Evolutionary conservation across 1,140 invertebrate genomes (phyloP).

Genomic region (Oryctes rhinoceros): DNA sequence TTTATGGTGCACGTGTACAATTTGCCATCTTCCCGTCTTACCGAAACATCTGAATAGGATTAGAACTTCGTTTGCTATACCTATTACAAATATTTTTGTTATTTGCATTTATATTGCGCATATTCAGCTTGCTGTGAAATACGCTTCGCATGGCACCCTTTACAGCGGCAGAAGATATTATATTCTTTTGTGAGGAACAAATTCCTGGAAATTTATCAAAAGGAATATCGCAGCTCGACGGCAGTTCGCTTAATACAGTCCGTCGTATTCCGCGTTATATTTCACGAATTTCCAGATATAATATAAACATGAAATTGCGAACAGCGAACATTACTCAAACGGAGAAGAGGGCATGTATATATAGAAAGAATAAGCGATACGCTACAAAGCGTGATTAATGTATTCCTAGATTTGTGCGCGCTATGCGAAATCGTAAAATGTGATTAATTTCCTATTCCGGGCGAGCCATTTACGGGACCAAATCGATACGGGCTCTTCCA

Average conservation of each 20-base stretch:
- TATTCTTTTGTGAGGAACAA: neutral
- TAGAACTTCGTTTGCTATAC: no score
- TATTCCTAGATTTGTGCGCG: no score
- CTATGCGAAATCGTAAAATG: no score
- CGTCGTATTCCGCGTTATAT: conserved; percentile 15
- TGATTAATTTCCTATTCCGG: no score
- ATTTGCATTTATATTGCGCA: conserved; percentile 23
- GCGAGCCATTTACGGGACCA: no score
- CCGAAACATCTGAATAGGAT: no score
- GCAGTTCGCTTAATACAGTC: neutral
- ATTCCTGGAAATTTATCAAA: conserved; percentile 20
- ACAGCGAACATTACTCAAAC: neutral
- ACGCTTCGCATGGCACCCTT: neutral
- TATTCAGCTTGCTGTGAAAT: neutral
- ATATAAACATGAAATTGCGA: conserved; percentile 19
- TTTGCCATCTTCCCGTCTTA: no score
- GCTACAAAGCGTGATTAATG: neutral
- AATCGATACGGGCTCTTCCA: no score
- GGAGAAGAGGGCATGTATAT: neutral
- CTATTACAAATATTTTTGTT: neutral
- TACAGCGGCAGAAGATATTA: neutral
- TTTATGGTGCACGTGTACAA: no score
- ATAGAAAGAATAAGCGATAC: neutral
- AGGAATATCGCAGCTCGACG: neutral
- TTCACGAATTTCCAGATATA: conserved; percentile 3